phyloP scores from a whole-genome alignment of 2,797 vertebrate species.

The Anas flavirostris region DNA sequence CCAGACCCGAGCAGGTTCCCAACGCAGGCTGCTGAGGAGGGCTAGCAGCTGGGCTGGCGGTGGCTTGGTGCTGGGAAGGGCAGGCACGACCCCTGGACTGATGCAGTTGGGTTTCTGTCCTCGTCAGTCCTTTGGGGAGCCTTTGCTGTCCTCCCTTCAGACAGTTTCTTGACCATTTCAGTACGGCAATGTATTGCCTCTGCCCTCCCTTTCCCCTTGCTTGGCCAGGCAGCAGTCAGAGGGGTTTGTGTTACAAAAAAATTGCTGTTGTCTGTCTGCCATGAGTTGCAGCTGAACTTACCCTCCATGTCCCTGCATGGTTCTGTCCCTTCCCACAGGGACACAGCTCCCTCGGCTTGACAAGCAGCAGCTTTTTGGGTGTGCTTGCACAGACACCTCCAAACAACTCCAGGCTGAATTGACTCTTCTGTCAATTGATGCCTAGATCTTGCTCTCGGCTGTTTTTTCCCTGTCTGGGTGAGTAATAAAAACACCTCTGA shows the following conservation, averaged over 20 bases:
- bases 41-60: background rate
- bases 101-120: background rate
- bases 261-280: background rate
- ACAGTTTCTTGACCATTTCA: background rate
- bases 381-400: background rate
- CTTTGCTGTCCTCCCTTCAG: background rate
- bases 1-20: background rate
- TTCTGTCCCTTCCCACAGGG: background rate
- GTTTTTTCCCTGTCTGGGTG: background rate
- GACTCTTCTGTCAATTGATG: fast-evolving
- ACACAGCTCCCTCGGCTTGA: too few species aligned
- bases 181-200: background rate
- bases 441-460: background rate
- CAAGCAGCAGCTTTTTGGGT: background rate
- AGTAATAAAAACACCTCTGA: background rate
- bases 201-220: background rate
- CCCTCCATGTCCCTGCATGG: background rate
- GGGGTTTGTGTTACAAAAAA: background rate
- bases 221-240: background rate
- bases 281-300: background rate
- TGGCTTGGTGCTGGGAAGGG: background rate
- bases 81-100: background rate
- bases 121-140: background rate
- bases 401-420: background rate
- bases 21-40: background rate